Percentiles rank a stretch among this genome's conserved stretches.
Evolutionary conservation across 2,888 invertebrate genomes (phyloP).

Genomic region (Metallyticus violacea): DNA sequence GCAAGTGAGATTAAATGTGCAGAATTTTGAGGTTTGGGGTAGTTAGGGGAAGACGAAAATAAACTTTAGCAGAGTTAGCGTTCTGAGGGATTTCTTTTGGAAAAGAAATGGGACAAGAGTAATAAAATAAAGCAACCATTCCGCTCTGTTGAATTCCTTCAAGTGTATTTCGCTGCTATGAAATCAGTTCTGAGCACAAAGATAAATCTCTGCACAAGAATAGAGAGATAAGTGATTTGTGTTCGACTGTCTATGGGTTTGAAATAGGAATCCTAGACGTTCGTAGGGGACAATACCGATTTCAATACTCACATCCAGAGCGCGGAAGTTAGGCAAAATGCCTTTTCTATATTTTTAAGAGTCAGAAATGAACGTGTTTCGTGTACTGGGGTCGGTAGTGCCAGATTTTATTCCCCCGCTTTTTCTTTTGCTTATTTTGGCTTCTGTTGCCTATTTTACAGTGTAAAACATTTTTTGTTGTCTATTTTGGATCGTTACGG

Average conservation of each 20-base stretch:
- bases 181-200: background rate
- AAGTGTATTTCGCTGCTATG: background rate
- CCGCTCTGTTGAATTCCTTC: background rate
- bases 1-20: slow-evolving; percentile 31
- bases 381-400: no score
- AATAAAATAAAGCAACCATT: background rate
- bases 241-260: background rate
- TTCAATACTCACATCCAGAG: no score
- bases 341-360: no score
- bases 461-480: no score
- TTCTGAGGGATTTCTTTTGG: background rate
- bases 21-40: background rate
- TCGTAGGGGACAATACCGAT: no score
- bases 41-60: background rate
- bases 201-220: background rate
- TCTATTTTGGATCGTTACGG: no score
- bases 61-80: background rate
- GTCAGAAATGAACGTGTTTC: no score
- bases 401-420: no score
- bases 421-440: no score
- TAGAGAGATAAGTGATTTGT: background rate
- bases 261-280: no score
- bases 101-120: background rate
- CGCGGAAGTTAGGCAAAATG: no score
- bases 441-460: no score